These are phyloP conservation scores for Orthosia incerta DNA, from an alignment of 2,888 invertebrate species.

Conservation along the genomic window DNA sequence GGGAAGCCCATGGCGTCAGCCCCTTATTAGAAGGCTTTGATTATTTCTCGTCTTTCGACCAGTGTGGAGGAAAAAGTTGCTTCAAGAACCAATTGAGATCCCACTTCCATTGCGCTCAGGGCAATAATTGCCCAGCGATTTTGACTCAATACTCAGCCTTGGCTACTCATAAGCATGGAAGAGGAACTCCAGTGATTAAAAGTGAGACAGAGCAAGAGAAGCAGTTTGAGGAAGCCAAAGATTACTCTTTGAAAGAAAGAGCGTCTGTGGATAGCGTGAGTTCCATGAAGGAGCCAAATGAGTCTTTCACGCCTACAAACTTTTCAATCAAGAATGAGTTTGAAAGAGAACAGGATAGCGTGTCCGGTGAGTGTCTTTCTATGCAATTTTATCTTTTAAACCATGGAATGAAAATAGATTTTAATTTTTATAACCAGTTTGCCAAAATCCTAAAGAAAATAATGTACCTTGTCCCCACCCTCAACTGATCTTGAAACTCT, in stretches of 20 bases:
- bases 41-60: slow-evolving; percentile 92
- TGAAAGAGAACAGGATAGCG: slow-evolving; percentile 87
- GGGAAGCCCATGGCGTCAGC: slow-evolving; percentile 96
- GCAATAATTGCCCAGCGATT: slow-evolving; percentile 87
- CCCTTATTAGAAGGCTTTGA: slow-evolving; percentile 96
- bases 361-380: slow-evolving; percentile 86
- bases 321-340: slow-evolving; percentile 89
- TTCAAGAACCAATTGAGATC: slow-evolving; percentile 87
- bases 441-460: background rate
- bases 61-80: slow-evolving; percentile 88
- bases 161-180: slow-evolving; percentile 88
- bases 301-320: slow-evolving; percentile 83
- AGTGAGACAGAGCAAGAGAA: slow-evolving; percentile 84
- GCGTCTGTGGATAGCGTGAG: slow-evolving; percentile 85
- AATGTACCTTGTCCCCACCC: no score
- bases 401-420: no score
- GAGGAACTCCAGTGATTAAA: slow-evolving; percentile 86
- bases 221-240: slow-evolving; percentile 88
- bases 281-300: slow-evolving; percentile 82
- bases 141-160: slow-evolving; percentile 88
- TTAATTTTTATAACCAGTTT: no score
- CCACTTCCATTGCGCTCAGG: slow-evolving; percentile 89
- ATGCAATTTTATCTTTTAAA: slow-evolving; percentile 11
- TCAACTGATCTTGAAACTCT: slow-evolving; percentile 60
- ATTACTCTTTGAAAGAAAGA: slow-evolving; percentile 88